Base-by-base conservation (phyloP, 2,797 vertebrate species). In the Scarus forsteni region DNA sequence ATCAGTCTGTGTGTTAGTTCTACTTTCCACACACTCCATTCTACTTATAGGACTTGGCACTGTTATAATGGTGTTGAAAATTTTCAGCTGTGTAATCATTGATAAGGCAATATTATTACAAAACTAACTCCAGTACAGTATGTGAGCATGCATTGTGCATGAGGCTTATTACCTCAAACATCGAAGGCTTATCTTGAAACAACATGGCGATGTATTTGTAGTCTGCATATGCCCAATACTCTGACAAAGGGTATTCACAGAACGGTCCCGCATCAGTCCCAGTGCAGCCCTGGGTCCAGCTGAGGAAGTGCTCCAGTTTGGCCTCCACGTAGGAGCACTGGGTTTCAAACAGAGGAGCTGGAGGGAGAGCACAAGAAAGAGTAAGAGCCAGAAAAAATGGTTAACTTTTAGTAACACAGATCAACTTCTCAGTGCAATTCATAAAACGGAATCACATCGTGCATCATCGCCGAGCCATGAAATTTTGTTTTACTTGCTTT, bases 141-240 rank as follows among this genome's bases (percentile, higher is more conserved):
- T 27, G 10, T 18, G 2, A 15, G 34, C 39, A 14, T 0, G 8
- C 5, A 27, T 27, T 27, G 27, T 27, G 27, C 27, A 48, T 50
- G 13, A 46, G 39, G 7, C 7, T 10, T 15, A 19, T 81, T 94
- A 99, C 98, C 98, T 97, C 90, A 85, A 98, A 97, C 88, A 96
- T 84, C 59, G 93, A 86, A 27, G 95, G 90, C 58, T 93, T 94
- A 54, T 97, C 94, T 88, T 95, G 91, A 87, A 99, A 97, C 77
- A 98, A 55, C 58, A 62, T 73, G 44, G 94, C 92, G 46, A 99
- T 94, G 80, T 99, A 98, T 83, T 99, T 99, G 92, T 99, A 99
- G 91, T 99, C 98, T 10, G 97, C 98, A 1, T 99, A 99, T 65
- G 96, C 96, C 98, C 98, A 99, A 70, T 94, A 96, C 51, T 95